Conservation (phyloP, 2,888 invertebrate species). For the Yponomeuta evonymella region DNA sequence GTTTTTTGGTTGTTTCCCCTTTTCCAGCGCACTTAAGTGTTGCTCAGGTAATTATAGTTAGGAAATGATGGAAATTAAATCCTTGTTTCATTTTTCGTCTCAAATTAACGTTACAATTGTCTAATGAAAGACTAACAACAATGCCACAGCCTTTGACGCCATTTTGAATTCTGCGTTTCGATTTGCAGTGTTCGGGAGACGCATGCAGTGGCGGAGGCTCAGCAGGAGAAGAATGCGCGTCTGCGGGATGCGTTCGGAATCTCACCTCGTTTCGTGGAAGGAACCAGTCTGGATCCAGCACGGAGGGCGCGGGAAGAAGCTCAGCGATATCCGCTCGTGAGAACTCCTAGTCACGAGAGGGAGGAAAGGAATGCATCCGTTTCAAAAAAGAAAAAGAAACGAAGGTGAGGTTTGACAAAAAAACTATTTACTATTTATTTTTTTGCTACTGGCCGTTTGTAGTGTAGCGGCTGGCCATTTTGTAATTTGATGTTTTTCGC, state of each 20-base stretch:
- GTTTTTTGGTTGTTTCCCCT: constrained; percentile 52
- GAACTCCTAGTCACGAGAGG: constrained; percentile 83
- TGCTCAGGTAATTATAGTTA: constrained; percentile 61
- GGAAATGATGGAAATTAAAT: background rate
- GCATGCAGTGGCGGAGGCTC: constrained; percentile 96
- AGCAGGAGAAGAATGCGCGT: constrained; percentile 95
- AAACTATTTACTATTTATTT: too few species aligned
- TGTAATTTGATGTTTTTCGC: background rate
- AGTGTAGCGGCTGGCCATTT: background rate
- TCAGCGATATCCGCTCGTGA: constrained; percentile 82
- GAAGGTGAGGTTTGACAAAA: constrained; percentile 69
- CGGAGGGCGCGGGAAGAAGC: constrained; percentile 70
- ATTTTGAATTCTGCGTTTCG: constrained; percentile 21
- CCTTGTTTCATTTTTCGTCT: background rate
- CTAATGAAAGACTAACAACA: background rate
- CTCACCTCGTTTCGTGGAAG: constrained; percentile 94
- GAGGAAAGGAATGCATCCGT: constrained; percentile 62
- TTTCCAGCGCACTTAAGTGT: constrained; percentile 73
- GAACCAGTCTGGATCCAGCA: constrained; percentile 92
- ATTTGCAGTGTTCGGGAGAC: constrained; percentile 90
- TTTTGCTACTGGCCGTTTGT: too few species aligned
- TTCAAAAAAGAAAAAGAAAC: constrained; percentile 79
- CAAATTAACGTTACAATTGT: background rate
- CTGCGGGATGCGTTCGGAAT: constrained; percentile 96
- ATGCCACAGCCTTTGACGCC: constrained; percentile 16